phyloP scores from a whole-genome alignment of 2,113 vertebrate genomes.

The Triplophysa rosa region DNA sequence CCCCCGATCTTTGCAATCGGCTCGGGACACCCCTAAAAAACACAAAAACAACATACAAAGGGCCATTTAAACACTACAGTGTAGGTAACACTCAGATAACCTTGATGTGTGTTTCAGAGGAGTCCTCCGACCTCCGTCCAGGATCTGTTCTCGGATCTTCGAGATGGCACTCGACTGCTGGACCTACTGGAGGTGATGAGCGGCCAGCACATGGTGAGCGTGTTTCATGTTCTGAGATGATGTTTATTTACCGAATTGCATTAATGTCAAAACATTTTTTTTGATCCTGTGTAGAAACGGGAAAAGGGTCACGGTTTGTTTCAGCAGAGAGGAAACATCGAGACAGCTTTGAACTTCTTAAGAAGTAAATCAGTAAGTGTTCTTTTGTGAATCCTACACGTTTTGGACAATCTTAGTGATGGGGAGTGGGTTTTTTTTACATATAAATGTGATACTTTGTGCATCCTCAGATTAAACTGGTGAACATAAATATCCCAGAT shows the following conservation, averaged over 20 bases:
- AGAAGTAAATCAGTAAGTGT: conserved; percentile 80
- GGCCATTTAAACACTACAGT: not conserved
- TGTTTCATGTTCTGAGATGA: not conserved
- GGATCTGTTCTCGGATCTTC: conserved; percentile 85
- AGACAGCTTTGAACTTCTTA: conserved; percentile 86
- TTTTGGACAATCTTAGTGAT: no score
- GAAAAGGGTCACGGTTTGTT: conserved; percentile 85
- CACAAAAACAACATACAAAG: no score
- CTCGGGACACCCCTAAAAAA: no score
- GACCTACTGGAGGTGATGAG: conserved; percentile 91
- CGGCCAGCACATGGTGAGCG: conserved; percentile 83
- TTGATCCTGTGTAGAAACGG: conserved; percentile 74
- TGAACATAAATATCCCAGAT: conserved; percentile 91
- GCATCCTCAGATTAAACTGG: conserved; percentile 83
- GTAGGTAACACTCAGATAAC: not conserved
- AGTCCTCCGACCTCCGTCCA: conserved; percentile 75
- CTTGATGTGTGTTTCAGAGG: conserved; percentile 72
- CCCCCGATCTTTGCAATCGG: no score
- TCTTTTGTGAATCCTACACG: not conserved
- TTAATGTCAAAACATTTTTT: not conserved
- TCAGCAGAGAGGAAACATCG: conserved; percentile 87
- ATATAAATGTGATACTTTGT: not conserved
- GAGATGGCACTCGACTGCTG: conserved; percentile 82
- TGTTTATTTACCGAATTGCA: not conserved
- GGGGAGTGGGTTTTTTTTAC: no score